A percentile compares a stretch with the other conserved stretches of the same genome.
Conservation (phyloP, 2,113 vertebrate species). For the Corynorhinus townsendii region DNA sequence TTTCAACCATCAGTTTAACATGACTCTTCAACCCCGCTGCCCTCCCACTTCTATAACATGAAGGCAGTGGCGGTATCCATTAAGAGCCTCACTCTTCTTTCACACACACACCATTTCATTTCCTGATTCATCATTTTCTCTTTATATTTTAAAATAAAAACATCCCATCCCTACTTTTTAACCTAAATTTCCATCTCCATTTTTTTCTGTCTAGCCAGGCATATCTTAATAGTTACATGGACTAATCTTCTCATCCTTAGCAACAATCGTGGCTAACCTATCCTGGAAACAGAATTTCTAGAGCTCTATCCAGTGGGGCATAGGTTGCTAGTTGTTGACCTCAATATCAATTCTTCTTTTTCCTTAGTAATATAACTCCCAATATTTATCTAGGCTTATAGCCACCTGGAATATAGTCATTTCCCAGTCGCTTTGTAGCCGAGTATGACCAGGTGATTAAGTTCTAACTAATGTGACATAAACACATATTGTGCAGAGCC, state of each 20-base stretch:
- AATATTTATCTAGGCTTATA: slow-evolving; percentile 13
- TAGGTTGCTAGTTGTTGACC: neutral
- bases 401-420: neutral
- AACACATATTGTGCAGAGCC: neutral
- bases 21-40: neutral
- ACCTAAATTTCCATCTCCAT: neutral
- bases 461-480: neutral
- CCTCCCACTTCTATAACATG: neutral
- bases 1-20: neutral
- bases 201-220: neutral
- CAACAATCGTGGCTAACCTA: slow-evolving; percentile 20
- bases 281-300: slow-evolving; percentile 38
- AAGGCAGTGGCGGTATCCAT: neutral
- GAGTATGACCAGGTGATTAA: neutral
- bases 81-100: neutral
- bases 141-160: slow-evolving; percentile 30
- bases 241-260: slow-evolving; percentile 37
- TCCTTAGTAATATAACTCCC: slow-evolving; percentile 17
- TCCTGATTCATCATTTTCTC: slow-evolving; percentile 1
- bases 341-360: slow-evolving; percentile 23
- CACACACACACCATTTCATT: neutral
- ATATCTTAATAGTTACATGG: neutral
- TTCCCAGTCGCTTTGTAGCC: neutral
- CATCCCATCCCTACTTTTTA: neutral
- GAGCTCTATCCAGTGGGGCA: neutral